phyloP scores from a whole-genome alignment of 2,797 vertebrate genomes.

The Clamator glandarius region DNA sequence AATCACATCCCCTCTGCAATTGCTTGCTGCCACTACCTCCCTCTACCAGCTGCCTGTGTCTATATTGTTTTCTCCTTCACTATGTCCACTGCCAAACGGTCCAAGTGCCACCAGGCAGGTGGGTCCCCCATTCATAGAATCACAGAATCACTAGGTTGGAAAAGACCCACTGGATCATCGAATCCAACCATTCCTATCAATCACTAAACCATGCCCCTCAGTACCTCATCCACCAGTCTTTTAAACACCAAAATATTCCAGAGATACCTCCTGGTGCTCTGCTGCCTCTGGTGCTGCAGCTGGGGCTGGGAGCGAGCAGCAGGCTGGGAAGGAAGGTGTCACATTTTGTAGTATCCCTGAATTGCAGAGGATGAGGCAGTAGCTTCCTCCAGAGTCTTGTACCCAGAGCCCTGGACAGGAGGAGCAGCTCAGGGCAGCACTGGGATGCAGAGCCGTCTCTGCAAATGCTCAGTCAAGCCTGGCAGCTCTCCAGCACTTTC shows the following conservation, averaged over 20 bases:
- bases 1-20: background rate
- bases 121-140: background rate
- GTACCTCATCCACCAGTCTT: too few species aligned
- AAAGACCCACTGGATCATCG: too few species aligned
- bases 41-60: background rate
- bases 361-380: background rate
- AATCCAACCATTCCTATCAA: too few species aligned
- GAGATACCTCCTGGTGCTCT: background rate
- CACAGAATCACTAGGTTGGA: too few species aligned
- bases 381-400: rapidly evolving
- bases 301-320: rapidly evolving
- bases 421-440: background rate
- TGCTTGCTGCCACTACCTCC: background rate
- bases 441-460: rapidly evolving
- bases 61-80: rapidly evolving
- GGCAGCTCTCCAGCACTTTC: rapidly evolving
- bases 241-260: too few species aligned
- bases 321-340: too few species aligned
- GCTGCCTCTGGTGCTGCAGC: background rate
- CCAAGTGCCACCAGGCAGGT: background rate
- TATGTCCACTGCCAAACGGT: background rate
- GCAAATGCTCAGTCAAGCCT: background rate
- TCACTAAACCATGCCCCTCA: too few species aligned
- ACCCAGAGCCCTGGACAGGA: rapidly evolving
- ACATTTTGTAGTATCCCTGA: rapidly evolving